phyloP scores from a whole-genome alignment of 2,888 invertebrate species.

The Drosophila melanosoma region DNA sequence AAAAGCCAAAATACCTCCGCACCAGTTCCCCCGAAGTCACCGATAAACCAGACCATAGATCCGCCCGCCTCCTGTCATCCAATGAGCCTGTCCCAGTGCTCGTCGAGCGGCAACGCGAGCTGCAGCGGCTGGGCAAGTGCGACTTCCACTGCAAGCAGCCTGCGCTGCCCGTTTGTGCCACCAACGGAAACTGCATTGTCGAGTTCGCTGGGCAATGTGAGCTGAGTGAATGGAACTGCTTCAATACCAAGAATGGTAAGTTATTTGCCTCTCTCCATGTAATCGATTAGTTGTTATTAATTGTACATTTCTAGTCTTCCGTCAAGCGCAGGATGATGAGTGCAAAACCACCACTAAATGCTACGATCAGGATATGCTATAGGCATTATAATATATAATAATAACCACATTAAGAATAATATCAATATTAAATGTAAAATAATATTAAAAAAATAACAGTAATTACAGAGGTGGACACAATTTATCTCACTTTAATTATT shows the following conservation, averaged over 20 bases:
- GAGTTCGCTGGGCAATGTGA: constrained; percentile 71
- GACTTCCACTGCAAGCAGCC: constrained; percentile 58
- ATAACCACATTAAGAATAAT: background rate
- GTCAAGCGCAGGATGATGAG: constrained; percentile 68
- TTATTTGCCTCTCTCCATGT: accelerated
- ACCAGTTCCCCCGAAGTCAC: constrained; percentile 3
- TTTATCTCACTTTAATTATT: background rate
- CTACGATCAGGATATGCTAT: constrained; percentile 61
- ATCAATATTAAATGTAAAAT: background rate
- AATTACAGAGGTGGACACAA: background rate
- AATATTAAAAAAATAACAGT: background rate
- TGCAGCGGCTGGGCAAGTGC: constrained; percentile 62
- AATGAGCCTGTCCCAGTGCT: constrained; percentile 55
- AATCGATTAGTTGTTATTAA: background rate
- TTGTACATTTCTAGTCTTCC: constrained; percentile 48
- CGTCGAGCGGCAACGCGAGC: constrained; percentile 47
- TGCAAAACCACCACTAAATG: constrained; percentile 59
- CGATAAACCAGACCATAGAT: background rate
- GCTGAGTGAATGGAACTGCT: constrained; percentile 71
- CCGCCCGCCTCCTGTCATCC: constrained; percentile 33
- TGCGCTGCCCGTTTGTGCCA: constrained; percentile 68
- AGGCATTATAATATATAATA: background rate
- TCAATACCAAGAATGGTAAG: constrained; percentile 72
- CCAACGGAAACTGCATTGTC: constrained; percentile 65
- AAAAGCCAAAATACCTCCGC: background rate